Conservation (phyloP, 2,888 invertebrate genomes). For the Lacanobia wlatinum region DNA sequence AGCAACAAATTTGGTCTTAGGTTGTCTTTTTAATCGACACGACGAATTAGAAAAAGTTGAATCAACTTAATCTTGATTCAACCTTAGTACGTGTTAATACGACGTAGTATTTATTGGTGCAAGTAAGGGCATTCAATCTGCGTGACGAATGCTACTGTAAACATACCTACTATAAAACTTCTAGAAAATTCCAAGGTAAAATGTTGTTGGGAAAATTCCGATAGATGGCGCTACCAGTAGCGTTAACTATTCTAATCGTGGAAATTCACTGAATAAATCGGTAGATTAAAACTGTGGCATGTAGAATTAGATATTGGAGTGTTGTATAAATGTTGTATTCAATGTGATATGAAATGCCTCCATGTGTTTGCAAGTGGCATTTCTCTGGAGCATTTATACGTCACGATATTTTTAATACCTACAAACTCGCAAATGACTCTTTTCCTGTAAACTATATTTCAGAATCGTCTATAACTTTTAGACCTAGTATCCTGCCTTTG, state of each 20-base stretch:
- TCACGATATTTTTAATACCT: no score
- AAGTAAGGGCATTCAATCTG: background rate
- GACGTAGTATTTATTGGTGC: background rate
- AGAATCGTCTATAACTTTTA: no score
- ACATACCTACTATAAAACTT: background rate
- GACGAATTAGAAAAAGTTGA: background rate
- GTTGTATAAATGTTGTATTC: background rate
- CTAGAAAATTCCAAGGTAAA: constrained; percentile 30
- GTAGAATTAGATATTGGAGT: background rate
- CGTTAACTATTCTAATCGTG: background rate
- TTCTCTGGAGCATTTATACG: no score
- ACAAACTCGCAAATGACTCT: no score
- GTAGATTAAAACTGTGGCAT: background rate
- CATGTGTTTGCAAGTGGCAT: no score
- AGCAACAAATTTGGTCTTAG: no score
- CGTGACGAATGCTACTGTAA: background rate
- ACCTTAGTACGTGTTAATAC: background rate
- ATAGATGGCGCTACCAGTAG: constrained; percentile 49
- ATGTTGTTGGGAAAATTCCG: constrained; percentile 3
- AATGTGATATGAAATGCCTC: no score
- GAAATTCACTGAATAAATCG: background rate
- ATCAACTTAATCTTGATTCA: background rate
- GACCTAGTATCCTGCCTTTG: no score
- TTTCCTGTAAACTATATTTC: no score
- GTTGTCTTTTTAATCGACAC: background rate